A percentile compares a stretch with the other conserved stretches of the same genome.
Conservation (phyloP, 2,113 vertebrate species). For the Pristiophorus japonicus region DNA sequence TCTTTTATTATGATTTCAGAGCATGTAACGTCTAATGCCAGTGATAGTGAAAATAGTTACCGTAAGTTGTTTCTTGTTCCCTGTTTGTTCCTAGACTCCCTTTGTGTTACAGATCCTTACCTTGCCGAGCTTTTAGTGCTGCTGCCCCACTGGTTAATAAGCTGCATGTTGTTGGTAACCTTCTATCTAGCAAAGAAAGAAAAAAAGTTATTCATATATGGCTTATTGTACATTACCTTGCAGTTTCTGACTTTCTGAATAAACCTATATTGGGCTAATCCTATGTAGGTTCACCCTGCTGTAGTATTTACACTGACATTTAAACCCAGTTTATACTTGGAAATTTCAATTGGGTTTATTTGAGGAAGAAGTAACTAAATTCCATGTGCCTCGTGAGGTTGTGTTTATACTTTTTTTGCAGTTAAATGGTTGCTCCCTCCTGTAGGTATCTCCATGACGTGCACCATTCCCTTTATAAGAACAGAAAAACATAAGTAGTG, state of each 20-base stretch:
- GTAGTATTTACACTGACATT: not conserved
- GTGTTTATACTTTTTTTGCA: not conserved
- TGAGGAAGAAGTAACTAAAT: not conserved
- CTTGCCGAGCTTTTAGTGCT: not conserved
- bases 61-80: conserved; percentile 76
- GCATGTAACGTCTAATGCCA: conserved; percentile 97
- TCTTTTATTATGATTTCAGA: conserved; percentile 83
- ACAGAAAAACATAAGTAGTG: too few species aligned
- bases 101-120: conserved; percentile 27
- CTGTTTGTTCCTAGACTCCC: conserved; percentile 43
- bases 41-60: conserved; percentile 99
- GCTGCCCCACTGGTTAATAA: not conserved
- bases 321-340: not conserved
- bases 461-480: not conserved
- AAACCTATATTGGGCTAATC: not conserved
- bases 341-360: not conserved
- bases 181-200: too few species aligned
- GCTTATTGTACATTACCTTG: conserved; percentile 5
- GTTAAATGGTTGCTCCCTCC: not conserved
- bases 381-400: not conserved
- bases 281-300: too few species aligned
- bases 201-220: conserved; percentile 9
- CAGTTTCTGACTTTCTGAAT: not conserved
- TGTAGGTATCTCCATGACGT: not conserved
- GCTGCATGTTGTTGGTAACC: not conserved